Evolutionary conservation across 53 echinoderm and acorn worm genomes (phyloP).

Genomic region (Echinarachnius parma): DNA sequence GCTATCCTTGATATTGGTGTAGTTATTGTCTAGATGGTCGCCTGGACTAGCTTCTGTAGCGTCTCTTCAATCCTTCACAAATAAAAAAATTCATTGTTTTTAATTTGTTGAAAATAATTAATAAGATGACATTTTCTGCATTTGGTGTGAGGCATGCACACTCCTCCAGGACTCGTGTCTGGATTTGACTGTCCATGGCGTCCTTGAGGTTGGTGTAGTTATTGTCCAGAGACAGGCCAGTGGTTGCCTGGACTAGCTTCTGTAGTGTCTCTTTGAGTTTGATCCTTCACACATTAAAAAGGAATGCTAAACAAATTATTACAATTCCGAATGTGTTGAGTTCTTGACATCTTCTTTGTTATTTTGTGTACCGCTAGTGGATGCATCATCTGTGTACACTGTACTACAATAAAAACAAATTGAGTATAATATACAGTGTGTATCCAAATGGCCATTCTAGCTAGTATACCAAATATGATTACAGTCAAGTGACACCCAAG

Average conservation of each 20-base stretch:
- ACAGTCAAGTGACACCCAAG: no score
- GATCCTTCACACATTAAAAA: slow-evolving; percentile 54
- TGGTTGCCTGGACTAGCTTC: slow-evolving; percentile 78
- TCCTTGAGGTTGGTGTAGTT: slow-evolving; percentile 95
- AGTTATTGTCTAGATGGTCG: slow-evolving; percentile 87
- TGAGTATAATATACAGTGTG: no score
- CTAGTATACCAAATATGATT: no score
- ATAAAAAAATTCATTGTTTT: background rate
- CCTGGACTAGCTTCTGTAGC: slow-evolving; percentile 68
- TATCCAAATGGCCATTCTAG: no score
- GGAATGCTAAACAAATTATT: no score
- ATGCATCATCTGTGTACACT: no score
- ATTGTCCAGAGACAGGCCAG: slow-evolving; percentile 85
- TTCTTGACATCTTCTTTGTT: no score
- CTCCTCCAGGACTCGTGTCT: slow-evolving; percentile 84
- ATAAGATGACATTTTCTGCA: slow-evolving; percentile 87
- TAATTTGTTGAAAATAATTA: no score
- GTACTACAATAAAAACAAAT: no score
- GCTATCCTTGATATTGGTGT: slow-evolving; percentile 95
- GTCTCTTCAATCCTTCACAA: slow-evolving; percentile 91
- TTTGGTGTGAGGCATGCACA: slow-evolving; percentile 93
- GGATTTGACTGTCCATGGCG: slow-evolving; percentile 90
- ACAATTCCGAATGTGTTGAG: no score
- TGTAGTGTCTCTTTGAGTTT: slow-evolving; percentile 83
- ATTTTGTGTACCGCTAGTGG: no score